phyloP scores from a whole-genome alignment of 2,113 vertebrate genomes.

The Sarotherodon lohbergeri region DNA sequence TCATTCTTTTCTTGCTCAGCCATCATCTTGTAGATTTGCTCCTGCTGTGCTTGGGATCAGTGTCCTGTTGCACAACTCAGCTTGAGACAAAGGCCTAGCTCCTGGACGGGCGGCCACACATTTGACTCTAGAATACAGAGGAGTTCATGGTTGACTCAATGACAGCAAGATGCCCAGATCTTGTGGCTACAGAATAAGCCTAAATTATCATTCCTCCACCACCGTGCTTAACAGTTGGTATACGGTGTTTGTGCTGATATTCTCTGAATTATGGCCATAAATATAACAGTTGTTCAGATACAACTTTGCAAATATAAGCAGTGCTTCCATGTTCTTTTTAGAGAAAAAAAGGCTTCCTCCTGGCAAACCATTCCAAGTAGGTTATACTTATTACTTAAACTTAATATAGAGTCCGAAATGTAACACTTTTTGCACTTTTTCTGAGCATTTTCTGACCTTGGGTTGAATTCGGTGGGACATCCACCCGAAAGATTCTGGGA shows the following conservation, averaged over 20 bases:
- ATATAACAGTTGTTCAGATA: not conserved
- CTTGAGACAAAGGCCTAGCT: not conserved
- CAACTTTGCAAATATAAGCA: not conserved
- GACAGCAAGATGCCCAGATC: not conserved
- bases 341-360: not conserved
- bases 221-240: not conserved
- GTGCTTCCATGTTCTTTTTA: not conserved
- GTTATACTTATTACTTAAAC: no score
- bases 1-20: not conserved
- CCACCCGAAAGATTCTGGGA: not conserved
- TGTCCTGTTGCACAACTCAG: not conserved
- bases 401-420: not conserved
- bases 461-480: not conserved
- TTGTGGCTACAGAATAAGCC: not conserved
- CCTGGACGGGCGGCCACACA: not conserved
- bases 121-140: not conserved
- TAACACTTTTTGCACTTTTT: not conserved
- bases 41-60: not conserved
- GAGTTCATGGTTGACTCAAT: not conserved
- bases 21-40: not conserved
- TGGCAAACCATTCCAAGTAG: no score
- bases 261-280: not conserved
- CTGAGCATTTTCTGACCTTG: not conserved
- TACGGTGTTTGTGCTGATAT: not conserved
- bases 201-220: not conserved